Conservation (phyloP, 2,888 invertebrate genomes). For the Drosophila neutralis region DNA sequence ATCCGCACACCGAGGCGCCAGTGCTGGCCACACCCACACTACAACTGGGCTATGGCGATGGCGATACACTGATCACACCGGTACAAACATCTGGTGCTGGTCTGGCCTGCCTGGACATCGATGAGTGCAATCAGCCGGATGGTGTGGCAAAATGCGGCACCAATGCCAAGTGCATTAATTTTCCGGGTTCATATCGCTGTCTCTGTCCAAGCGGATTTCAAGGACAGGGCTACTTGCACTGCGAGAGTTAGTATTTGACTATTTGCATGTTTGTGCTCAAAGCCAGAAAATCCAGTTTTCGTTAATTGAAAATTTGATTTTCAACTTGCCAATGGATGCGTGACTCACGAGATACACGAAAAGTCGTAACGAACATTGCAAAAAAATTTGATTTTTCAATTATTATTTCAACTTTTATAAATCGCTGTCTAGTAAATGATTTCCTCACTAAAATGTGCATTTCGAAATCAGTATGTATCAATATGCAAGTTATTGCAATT, state of each 20-base stretch:
- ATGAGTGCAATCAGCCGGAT: constrained; percentile 89
- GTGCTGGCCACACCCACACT: constrained; percentile 46
- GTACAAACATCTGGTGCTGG: constrained; percentile 78
- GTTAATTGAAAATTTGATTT: constrained; percentile 8
- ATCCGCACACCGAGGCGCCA: constrained; percentile 58
- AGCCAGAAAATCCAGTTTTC: constrained; percentile 2
- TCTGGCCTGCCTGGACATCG: constrained; percentile 89
- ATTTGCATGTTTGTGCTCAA: constrained; percentile 76
- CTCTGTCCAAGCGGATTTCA: constrained; percentile 91
- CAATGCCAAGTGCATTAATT: constrained; percentile 92
- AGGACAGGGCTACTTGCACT: constrained; percentile 90
- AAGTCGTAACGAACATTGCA: neutral
- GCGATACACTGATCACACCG: constrained; percentile 51
- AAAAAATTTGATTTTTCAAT: neutral
- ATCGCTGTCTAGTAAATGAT: neutral
- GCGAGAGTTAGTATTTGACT: constrained; percentile 89
- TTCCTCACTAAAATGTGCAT: neutral
- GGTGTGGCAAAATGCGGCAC: constrained; percentile 91
- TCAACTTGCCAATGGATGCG: constrained; percentile 10
- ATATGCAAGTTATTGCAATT: neutral
- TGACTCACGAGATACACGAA: neutral
- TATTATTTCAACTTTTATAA: neutral
- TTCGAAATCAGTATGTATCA: neutral
- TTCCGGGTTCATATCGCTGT: constrained; percentile 92
- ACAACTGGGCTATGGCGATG: constrained; percentile 68